phyloP scores from a whole-genome alignment of 2,113 vertebrate species.

The Alces alces region DNA sequence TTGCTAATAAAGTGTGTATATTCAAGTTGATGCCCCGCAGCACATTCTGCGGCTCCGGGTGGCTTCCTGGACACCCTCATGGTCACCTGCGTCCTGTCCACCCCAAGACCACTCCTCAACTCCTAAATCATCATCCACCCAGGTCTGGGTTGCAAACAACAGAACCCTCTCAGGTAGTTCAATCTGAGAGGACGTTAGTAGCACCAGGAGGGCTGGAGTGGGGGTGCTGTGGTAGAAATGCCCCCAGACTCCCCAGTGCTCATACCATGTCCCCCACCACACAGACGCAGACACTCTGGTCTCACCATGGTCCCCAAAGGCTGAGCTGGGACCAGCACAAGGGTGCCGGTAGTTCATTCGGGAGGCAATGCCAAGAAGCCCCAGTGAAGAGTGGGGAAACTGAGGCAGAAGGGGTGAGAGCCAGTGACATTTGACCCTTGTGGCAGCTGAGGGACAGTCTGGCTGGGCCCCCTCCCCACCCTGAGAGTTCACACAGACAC shows the following conservation, averaged over 20 bases:
- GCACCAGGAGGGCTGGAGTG: not conserved
- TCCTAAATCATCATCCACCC: not conserved
- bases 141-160: not conserved
- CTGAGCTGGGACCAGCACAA: not conserved
- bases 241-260: not conserved
- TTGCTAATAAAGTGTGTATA: not conserved
- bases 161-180: not conserved
- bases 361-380: not conserved
- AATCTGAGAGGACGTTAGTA: not conserved
- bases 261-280: not conserved
- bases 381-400: not conserved
- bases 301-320: not conserved
- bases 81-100: rapidly evolving
- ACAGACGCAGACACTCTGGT: not conserved
- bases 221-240: not conserved
- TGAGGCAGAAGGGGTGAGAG: not conserved
- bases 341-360: not conserved
- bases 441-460: not conserved
- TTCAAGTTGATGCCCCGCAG: not conserved
- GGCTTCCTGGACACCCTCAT: not conserved
- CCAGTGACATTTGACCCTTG: not conserved
- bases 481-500: not conserved
- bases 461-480: too few relatives aligned
- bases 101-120: not conserved
- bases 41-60: not conserved